A percentile compares a stretch with the other conserved stretches of the same genome.
Evolutionary conservation across 2,888 invertebrate species (phyloP).

Genomic region (Aplocera efformata): DNA sequence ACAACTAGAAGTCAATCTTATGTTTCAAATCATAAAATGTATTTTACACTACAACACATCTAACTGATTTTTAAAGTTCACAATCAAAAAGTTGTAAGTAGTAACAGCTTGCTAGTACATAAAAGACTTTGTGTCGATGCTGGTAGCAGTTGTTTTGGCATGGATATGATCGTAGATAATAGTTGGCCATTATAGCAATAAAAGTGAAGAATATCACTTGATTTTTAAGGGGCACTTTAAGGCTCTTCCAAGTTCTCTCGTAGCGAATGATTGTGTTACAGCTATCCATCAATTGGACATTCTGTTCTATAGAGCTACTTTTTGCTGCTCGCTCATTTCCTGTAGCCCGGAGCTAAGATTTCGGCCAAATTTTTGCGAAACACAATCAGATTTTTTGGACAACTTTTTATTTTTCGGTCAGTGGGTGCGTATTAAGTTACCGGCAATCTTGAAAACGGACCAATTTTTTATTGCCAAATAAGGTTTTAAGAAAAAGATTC

Average conservation of each 20-base stretch:
- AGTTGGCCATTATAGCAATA: slow-evolving; percentile 39
- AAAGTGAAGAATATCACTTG: slow-evolving; percentile 75
- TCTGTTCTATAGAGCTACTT: slow-evolving; percentile 66
- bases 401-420: slow-evolving; percentile 65
- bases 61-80: slow-evolving; percentile 4
- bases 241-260: slow-evolving; percentile 57
- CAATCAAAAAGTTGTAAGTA: slow-evolving; percentile 1
- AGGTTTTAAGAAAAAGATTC: slow-evolving; percentile 37
- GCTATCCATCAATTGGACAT: slow-evolving; percentile 73
- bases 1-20: slow-evolving; percentile 12
- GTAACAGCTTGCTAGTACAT: neutral
- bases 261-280: slow-evolving; percentile 73
- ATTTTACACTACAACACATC: slow-evolving; percentile 8
- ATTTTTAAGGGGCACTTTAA: slow-evolving; percentile 76
- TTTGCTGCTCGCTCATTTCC: slow-evolving; percentile 72
- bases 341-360: slow-evolving; percentile 61
- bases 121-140: fast-evolving
- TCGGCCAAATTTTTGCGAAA: slow-evolving; percentile 64
- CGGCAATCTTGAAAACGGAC: slow-evolving; percentile 41
- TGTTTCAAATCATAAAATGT: fast-evolving
- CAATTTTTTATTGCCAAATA: slow-evolving; percentile 50
- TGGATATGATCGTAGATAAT: slow-evolving; percentile 18
- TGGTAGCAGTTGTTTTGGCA: slow-evolving; percentile 2
- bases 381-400: slow-evolving; percentile 65
- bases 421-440: slow-evolving; percentile 66